Conservation (phyloP, 2,113 vertebrate species). For the Pseudorhombus dupliciocellatus region DNA sequence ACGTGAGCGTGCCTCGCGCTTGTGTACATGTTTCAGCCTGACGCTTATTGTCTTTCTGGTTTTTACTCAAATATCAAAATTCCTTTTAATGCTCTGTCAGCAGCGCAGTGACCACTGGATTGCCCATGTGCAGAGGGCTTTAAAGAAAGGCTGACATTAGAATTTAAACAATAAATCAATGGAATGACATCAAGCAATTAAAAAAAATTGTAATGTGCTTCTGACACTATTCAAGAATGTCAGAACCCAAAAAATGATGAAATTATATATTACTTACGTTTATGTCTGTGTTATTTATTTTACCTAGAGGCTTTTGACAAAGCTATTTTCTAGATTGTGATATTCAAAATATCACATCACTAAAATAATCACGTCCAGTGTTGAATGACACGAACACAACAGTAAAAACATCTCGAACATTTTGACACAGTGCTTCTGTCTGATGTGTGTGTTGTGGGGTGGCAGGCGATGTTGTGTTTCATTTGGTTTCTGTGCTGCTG, state of each 20-base stretch:
- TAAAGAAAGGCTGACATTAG: too few species aligned
- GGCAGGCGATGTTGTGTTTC: slow-evolving; percentile 10
- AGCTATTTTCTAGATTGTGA: neutral
- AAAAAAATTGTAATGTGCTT: neutral
- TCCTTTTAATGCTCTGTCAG: slow-evolving; percentile 26
- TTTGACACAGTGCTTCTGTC: slow-evolving; percentile 21
- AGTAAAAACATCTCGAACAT: slow-evolving; percentile 20
- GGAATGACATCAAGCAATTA: neutral
- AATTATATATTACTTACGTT: too few species aligned
- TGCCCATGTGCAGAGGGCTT: too few species aligned
- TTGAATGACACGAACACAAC: neutral
- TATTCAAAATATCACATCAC: neutral
- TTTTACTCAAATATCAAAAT: slow-evolving; percentile 37
- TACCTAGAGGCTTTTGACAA: neutral
- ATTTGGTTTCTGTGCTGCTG: slow-evolving; percentile 33
- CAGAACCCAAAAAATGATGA: neutral
- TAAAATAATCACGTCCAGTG: neutral
- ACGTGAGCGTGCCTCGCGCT: slow-evolving; percentile 20
- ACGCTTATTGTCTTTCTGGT: slow-evolving; percentile 62
- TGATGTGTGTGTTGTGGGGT: neutral
- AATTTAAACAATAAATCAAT: too few species aligned
- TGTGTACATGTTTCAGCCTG: slow-evolving; percentile 50
- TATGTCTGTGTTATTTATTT: neutral
- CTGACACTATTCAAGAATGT: neutral
- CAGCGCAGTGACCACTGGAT: neutral